Conservation (phyloP, 2,113 vertebrate species). For the Scomber japonicus region DNA sequence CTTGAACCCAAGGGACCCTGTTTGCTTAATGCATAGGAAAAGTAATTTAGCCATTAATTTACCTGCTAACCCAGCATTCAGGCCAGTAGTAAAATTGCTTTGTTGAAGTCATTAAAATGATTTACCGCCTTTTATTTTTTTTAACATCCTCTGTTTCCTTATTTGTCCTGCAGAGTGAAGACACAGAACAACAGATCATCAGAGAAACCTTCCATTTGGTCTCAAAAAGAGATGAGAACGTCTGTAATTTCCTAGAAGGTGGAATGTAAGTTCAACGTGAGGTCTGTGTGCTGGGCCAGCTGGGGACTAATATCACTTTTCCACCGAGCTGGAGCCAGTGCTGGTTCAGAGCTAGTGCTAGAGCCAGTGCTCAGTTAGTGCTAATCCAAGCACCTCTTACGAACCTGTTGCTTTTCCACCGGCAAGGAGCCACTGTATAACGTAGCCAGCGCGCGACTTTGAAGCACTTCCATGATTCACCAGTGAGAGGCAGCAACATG, state of each 20-base stretch:
- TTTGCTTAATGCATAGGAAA: neutral
- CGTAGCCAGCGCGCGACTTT: too few relatives aligned
- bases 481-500: too few relatives aligned
- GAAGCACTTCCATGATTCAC: too few relatives aligned
- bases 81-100: slow-evolving; percentile 12
- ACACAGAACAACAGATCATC: slow-evolving; percentile 98
- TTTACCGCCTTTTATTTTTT: slow-evolving; percentile 1
- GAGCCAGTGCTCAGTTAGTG: too few relatives aligned
- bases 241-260: slow-evolving; percentile 99
- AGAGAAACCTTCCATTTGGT: slow-evolving; percentile 99
- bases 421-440: too few relatives aligned
- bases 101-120: slow-evolving; percentile 18
- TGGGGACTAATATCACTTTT: too few relatives aligned
- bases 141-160: slow-evolving; percentile 20
- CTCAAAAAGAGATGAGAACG: slow-evolving; percentile 97
- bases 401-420: too few relatives aligned
- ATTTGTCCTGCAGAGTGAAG: slow-evolving; percentile 90
- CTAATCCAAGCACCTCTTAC: too few relatives aligned
- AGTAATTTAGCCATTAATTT: neutral
- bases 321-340: too few relatives aligned
- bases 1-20: neutral
- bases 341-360: too few relatives aligned
- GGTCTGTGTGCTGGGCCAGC: neutral
- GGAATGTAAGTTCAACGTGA: slow-evolving; percentile 92
- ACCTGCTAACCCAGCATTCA: slow-evolving; percentile 1